Evolutionary conservation across 2,888 invertebrate genomes (phyloP), one percentile per base, ranked within the genome.

Genomic region (Ditylenchus weischeri): DNA sequence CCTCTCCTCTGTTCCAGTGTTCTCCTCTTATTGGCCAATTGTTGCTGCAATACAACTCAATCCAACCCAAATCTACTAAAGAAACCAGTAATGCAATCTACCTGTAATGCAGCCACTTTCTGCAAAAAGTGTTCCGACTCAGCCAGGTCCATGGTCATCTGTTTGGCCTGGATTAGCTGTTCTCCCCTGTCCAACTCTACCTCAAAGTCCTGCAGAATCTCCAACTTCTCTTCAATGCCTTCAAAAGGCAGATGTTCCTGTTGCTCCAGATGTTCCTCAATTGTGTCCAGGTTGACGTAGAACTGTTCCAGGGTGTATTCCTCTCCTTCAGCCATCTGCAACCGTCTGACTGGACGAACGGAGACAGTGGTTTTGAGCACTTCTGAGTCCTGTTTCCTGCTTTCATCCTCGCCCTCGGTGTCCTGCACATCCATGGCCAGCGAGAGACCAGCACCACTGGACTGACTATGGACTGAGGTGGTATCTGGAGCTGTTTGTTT

Each of bases 401-500:
- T 43, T 57, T 54, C 54, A 6, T 62, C 64, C 47, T 72, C 72
- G 38, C 47, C 63, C 19, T 71, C 68, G 6, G 72, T 72, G 47
- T 68, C 78, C 29, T 78, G 74, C 11, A 77, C 79, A 61, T 79
- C 79, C 79, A 79, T 79, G 8, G 77, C 78, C 68, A 75, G 29
- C 66, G 71, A 70, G 15, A 59, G 57, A 13, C 61, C 66, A 10
- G 69, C 67, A 7, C 69, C 69, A 43, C 67, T 68, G 36, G 65
- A 69, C 21, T 6, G 11, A 8, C 43, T 43, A 8, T 43, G 43
- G 2, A 43, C 43, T 13, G 43, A 43, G 19, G 59, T 21, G 36
- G 58, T 4, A 35, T 21, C 43, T n/a, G 13, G 67, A 65, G 57
- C 48, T n/a, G 57, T 5, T 57, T 38, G 19, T 62, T 57, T 57